Conservation (phyloP, 1,140 invertebrate species). For the Drosophila nasuta region DNA sequence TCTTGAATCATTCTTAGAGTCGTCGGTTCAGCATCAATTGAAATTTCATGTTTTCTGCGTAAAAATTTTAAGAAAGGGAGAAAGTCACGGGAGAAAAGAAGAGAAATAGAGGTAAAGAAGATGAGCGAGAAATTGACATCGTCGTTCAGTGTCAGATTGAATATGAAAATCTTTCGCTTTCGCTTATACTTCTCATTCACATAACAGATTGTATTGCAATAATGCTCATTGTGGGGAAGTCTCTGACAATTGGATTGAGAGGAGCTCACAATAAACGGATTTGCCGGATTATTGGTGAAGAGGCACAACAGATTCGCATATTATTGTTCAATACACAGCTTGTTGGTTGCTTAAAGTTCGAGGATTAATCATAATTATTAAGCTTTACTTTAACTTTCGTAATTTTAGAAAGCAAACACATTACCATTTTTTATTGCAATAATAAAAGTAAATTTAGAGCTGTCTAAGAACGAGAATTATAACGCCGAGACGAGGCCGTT, state of each 20-base stretch:
- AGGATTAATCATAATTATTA: conserved; percentile 27
- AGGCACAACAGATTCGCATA: conserved; percentile 15
- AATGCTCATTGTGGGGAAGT: conserved; percentile 26
- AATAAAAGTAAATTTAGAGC: background rate
- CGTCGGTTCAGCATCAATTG: conserved; percentile 28
- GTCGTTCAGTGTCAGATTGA: conserved; percentile 56
- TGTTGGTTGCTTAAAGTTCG: background rate
- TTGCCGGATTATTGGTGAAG: conserved; percentile 21
- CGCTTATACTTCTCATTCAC: conserved; percentile 24
- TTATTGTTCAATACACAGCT: background rate
- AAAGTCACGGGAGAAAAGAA: background rate
- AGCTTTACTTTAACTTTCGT: background rate
- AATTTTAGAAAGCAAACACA: background rate
- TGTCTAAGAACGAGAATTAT: background rate
- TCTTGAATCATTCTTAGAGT: background rate
- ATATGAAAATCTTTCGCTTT: conserved; percentile 41
- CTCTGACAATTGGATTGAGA: conserved; percentile 23
- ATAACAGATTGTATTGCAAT: conserved; percentile 39
- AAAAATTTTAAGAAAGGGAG: background rate
- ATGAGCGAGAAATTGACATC: conserved; percentile 61
- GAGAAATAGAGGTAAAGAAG: background rate
- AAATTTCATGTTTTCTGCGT: conserved; percentile 28
- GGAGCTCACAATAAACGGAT: conserved; percentile 36
- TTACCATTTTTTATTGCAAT: background rate
- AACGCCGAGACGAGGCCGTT: background rate